A percentile compares a stretch with the other conserved stretches of the same genome.
These are phyloP conservation scores for Masnerella sp. DNA, from an alignment of 2,888 invertebrate genomes.

Conservation along the genomic window DNA sequence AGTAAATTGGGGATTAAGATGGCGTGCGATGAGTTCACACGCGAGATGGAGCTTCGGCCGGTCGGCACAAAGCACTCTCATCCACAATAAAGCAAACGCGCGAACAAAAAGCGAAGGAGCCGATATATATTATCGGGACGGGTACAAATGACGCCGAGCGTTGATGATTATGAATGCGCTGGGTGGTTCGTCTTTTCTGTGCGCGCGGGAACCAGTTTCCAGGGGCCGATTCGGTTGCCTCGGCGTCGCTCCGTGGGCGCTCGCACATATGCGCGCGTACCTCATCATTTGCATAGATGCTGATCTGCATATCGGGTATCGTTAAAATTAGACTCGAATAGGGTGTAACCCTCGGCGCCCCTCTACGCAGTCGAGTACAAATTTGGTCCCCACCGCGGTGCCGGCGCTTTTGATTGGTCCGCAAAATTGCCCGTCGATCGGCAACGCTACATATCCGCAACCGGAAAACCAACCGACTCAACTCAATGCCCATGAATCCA, in stretches of 20 bases:
- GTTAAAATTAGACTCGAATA: conserved; percentile 74
- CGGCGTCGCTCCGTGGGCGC: conserved; percentile 39
- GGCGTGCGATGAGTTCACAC: conserved; percentile 55
- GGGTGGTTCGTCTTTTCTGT: conserved; percentile 60
- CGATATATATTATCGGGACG: conserved; percentile 72
- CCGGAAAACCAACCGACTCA: conserved; percentile 39
- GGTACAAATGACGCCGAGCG: conserved; percentile 62
- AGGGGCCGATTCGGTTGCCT: conserved; percentile 61
- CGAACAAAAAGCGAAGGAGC: conserved; percentile 66
- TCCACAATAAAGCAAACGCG: conserved; percentile 64
- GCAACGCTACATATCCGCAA: conserved; percentile 61
- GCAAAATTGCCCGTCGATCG: conserved; percentile 54
- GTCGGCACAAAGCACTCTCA: conserved; percentile 62
- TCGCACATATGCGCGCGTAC: conserved; percentile 52
- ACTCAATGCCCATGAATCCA: conserved; percentile 2
- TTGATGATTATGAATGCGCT: conserved; percentile 54
- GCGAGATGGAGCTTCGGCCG: too few relatives aligned
- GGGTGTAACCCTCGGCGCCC: conserved; percentile 60
- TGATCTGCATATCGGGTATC: conserved; percentile 77
- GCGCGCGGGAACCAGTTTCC: conserved; percentile 64
- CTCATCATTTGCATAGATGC: conserved; percentile 75
- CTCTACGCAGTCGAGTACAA: conserved; percentile 56
- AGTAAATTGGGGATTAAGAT: too few relatives aligned
- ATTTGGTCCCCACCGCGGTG: conserved; percentile 62
- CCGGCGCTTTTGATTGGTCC: conserved; percentile 65